phyloP scores from a whole-genome alignment of 1,140 invertebrate species.

The Phymastichus coffea region DNA sequence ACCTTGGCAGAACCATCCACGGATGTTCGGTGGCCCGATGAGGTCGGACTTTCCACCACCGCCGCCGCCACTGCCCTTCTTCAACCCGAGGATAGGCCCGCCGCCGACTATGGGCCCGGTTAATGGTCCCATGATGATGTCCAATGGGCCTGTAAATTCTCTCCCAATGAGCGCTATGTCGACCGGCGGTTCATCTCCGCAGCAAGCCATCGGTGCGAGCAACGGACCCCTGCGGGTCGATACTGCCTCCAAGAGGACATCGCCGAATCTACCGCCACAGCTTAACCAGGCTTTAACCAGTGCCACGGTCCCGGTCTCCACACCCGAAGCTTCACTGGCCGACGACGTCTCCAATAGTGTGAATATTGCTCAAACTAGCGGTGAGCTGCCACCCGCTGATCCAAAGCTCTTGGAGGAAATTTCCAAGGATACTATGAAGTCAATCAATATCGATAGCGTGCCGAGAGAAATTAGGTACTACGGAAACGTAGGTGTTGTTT shows the following conservation, averaged over 20 bases:
- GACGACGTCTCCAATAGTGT: not conserved
- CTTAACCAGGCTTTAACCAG: too few species aligned
- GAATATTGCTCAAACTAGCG: not conserved
- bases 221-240: not conserved
- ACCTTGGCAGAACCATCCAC: conserved; percentile 50
- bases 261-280: too few species aligned
- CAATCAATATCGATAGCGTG: conserved; percentile 80
- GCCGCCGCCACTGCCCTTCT: conserved; percentile 47
- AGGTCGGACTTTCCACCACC: conserved; percentile 46
- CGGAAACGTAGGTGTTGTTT: conserved; percentile 78
- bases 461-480: conserved; percentile 84
- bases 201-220: not conserved
- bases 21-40: conserved; percentile 46
- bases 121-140: conserved; percentile 44
- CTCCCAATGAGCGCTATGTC: conserved; percentile 4
- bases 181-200: not conserved
- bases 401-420: conserved; percentile 62
- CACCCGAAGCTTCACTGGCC: not conserved
- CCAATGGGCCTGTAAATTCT: too few species aligned
- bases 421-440: conserved; percentile 67
- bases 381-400: conserved; percentile 62
- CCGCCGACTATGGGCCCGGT: conserved; percentile 43
- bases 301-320: not conserved
- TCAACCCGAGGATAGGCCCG: conserved; percentile 46
- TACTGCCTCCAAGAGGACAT: not conserved